Conservation (phyloP, 2,888 invertebrate genomes). For the Himalopsyche kuldschensis region DNA sequence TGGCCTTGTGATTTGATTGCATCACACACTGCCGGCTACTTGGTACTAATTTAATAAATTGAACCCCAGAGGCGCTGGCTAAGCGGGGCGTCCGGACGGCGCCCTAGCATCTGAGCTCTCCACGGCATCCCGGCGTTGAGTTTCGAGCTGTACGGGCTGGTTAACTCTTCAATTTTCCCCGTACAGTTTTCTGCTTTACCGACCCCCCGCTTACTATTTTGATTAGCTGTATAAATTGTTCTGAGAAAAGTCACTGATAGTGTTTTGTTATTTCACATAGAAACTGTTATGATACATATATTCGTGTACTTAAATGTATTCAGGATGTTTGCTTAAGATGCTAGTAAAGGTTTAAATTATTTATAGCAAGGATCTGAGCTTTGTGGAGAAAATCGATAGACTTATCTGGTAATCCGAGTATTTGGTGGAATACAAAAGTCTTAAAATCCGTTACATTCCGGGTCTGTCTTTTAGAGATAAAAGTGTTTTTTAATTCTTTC, state of each 20-base stretch:
- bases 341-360: too few species aligned
- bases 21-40: constrained; percentile 11
- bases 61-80: constrained; percentile 7
- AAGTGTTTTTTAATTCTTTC: too few species aligned
- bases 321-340: too few species aligned
- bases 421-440: too few species aligned
- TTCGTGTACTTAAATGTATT: too few species aligned
- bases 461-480: too few species aligned
- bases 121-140: not conserved
- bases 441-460: too few species aligned
- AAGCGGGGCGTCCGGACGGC: not conserved
- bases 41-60: constrained; percentile 31
- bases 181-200: not conserved
- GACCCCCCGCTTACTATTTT: not conserved
- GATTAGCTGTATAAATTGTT: not conserved
- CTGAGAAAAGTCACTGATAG: not conserved
- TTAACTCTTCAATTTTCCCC: not conserved
- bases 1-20: constrained; percentile 13
- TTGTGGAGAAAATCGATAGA: too few species aligned
- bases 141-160: not conserved
- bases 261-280: not conserved
- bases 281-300: too few species aligned
- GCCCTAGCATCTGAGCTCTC: constrained; percentile 1
- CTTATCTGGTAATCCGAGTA: too few species aligned
- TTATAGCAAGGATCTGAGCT: too few species aligned